A percentile compares a stretch with the other conserved stretches of the same genome.
Conservation (phyloP, 2,888 invertebrate genomes). For the Portevinia maculata region DNA sequence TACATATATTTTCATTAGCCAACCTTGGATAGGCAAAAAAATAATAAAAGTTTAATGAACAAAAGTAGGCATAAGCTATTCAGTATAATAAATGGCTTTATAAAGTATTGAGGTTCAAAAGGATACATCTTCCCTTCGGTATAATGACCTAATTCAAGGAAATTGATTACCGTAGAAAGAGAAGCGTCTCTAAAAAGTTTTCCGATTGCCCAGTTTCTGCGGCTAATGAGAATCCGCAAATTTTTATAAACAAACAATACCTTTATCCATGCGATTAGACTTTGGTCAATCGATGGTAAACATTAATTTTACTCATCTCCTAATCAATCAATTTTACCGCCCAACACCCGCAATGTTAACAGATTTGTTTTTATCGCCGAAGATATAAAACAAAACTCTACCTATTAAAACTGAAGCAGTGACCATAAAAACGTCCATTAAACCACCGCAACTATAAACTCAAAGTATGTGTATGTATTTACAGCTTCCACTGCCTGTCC, state of each 20-base stretch:
- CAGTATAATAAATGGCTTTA: constrained; percentile 36
- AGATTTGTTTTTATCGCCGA: constrained; percentile 29
- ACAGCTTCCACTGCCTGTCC: background rate
- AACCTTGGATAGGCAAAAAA: background rate
- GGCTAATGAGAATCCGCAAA: background rate
- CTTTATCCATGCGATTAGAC: background rate
- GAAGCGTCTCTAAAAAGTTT: background rate
- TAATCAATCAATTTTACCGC: constrained; percentile 34
- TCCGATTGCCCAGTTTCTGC: background rate
- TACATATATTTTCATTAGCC: background rate
- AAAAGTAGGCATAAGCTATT: constrained; percentile 23
- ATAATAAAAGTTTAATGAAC: constrained; percentile 51
- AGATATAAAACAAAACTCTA: constrained; percentile 20
- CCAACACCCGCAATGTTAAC: background rate
- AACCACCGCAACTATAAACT: constrained; percentile 30
- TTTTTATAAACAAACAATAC: background rate
- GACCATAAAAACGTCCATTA: constrained; percentile 15
- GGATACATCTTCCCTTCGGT: constrained; percentile 8
- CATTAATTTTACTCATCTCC: background rate
- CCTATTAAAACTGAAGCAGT: constrained; percentile 4
- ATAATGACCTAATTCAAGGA: constrained; percentile 30
- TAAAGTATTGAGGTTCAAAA: constrained; percentile 47
- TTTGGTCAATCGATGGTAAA: background rate
- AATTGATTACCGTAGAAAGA: constrained; percentile 10
- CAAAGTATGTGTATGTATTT: too few species aligned